A percentile compares a stretch with the other conserved stretches of the same genome.
phyloP scores from a whole-genome alignment of 37 sponge, comb jelly and placozoan genomes.

The Halisarca cf. caerulea region DNA sequence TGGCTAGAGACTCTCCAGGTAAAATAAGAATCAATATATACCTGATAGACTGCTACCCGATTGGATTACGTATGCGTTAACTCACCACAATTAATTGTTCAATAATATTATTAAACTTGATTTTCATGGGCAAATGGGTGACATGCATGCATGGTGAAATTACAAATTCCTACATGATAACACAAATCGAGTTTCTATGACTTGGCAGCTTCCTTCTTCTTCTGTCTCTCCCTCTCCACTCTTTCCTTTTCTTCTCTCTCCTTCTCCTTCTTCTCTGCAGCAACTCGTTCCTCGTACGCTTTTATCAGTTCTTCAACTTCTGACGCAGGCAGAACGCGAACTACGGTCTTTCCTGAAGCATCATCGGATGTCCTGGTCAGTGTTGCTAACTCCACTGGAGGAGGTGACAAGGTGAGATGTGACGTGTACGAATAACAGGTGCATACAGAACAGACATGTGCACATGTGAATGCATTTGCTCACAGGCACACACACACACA shows the following conservation, averaged over 20 bases:
- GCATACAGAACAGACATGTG: no score
- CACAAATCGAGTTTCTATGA: background rate
- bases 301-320: conserved; percentile 73
- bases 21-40: no score
- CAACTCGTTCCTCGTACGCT: conserved; percentile 62
- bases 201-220: conserved; percentile 12
- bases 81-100: no score
- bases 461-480: no score
- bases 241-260: conserved; percentile 8
- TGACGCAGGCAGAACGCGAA: conserved; percentile 65
- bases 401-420: no score
- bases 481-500: no score
- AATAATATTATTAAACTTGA: no score
- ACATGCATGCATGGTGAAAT: background rate
- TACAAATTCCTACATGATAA: background rate
- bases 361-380: conserved; percentile 70
- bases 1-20: no score
- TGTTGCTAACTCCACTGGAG: conserved; percentile 82
- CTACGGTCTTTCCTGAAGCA: conserved; percentile 60
- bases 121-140: no score
- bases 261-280: conserved; percentile 30
- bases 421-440: no score
- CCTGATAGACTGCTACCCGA: no score
- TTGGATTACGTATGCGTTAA: no score
- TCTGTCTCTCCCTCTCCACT: conserved; percentile 19